Evolutionary conservation across 2,113 vertebrate genomes (phyloP).

Genomic region (Gopherus flavomarginatus): DNA sequence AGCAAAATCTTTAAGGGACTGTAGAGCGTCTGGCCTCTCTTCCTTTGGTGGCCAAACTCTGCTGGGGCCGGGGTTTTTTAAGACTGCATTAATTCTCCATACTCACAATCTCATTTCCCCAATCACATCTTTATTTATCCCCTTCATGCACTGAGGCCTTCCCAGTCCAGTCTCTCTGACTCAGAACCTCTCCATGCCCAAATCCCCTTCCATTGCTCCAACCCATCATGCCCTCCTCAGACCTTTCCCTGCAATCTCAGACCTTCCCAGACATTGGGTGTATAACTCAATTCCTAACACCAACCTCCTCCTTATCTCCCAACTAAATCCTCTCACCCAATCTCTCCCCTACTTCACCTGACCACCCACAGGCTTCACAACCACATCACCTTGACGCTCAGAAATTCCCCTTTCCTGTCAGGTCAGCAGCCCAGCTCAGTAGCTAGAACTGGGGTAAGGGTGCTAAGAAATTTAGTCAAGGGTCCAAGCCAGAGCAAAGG

Average conservation of each 20-base stretch:
- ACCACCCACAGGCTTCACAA: neutral
- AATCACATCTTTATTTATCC: neutral
- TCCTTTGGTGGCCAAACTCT: neutral
- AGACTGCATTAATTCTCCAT: neutral
- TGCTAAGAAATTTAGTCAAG: neutral
- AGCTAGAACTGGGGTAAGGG: neutral
- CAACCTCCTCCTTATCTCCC: neutral
- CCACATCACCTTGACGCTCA: neutral
- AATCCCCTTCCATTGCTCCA: neutral
- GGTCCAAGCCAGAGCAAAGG: neutral
- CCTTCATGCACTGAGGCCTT: neutral
- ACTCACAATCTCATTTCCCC: neutral
- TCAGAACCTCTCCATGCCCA: neutral
- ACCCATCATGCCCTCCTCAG: neutral
- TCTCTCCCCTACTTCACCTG: neutral
- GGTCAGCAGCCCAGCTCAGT: neutral
- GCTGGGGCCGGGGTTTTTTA: neutral
- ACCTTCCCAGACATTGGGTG: neutral
- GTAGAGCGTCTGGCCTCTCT: neutral
- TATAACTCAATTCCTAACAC: neutral
- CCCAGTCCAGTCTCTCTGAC: neutral
- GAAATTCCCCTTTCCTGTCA: neutral
- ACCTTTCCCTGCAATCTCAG: neutral
- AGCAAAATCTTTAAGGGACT: neutral
- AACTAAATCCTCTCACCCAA: neutral